These are phyloP conservation scores for Lates japonicus DNA, from an alignment of 2,797 vertebrate genomes.

Conservation along the genomic window DNA sequence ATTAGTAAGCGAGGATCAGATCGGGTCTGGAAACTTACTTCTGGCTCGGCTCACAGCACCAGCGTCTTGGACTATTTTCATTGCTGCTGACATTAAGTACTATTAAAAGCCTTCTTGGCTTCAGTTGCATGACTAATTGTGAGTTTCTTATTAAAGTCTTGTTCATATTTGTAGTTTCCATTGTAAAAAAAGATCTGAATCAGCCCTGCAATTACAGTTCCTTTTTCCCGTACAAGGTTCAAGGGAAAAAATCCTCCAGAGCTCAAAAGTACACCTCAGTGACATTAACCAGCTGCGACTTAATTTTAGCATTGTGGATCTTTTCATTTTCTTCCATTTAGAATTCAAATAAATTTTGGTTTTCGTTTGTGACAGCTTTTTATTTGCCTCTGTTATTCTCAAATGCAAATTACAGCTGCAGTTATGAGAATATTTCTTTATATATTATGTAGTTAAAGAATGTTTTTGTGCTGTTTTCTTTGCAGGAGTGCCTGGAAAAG, in stretches of 20 bases:
- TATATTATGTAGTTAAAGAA: conserved; percentile 22
- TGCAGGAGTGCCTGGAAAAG: conserved; percentile 95
- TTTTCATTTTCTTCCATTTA: conserved; percentile 42
- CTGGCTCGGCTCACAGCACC: conserved; percentile 28
- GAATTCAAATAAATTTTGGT: conserved; percentile 37
- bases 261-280: conserved; percentile 30
- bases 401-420: conserved; percentile 17
- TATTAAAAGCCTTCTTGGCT: conserved; percentile 79
- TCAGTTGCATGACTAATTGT: conserved; percentile 71
- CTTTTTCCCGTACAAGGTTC: conserved; percentile 52
- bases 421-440: conserved; percentile 5
- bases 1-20: conserved; percentile 67
- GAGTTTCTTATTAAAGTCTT: conserved; percentile 78
- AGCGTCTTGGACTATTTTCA: conserved; percentile 62
- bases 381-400: background rate
- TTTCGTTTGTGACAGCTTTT: conserved; percentile 24
- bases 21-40: conserved; percentile 55
- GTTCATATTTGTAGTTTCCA: conserved; percentile 81
- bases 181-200: conserved; percentile 70
- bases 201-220: conserved; percentile 66
- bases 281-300: conserved; percentile 60
- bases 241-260: conserved; percentile 29
- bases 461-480: conserved; percentile 46
- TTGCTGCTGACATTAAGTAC: conserved; percentile 71
- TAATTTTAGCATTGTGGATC: conserved; percentile 19